Percentiles rank a stretch among this genome's conserved stretches.
phyloP scores from a whole-genome alignment of 2,797 vertebrate species.

The Sebastes itinus region DNA sequence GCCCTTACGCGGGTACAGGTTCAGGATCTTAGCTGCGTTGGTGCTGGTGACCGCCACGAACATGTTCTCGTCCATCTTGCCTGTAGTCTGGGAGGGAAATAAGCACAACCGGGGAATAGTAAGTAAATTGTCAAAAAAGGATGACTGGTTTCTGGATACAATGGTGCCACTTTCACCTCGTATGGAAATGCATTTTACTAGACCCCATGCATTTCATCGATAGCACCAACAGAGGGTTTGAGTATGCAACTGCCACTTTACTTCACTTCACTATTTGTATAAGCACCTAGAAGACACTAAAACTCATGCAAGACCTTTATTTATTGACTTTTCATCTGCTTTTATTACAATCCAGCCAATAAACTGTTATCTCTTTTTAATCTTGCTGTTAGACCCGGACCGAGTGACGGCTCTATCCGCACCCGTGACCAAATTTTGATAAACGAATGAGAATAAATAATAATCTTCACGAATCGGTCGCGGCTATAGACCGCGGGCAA shows the following conservation, averaged over 20 bases:
- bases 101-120: not conserved
- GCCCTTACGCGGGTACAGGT: constrained; percentile 96
- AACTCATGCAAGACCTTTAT: too few relatives aligned
- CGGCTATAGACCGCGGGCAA: fast-evolving
- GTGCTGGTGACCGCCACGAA: constrained; percentile 98
- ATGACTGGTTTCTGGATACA: not conserved
- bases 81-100: constrained; percentile 85
- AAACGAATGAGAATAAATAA: not conserved
- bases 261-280: too few relatives aligned
- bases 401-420: fast-evolving
- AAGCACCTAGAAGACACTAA: too few relatives aligned
- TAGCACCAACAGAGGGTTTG: too few relatives aligned
- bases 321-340: too few relatives aligned
- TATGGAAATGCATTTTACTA: not conserved
- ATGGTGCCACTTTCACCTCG: not conserved
- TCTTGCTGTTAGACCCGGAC: not conserved
- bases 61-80: constrained; percentile 99
- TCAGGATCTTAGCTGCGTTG: constrained; percentile 97
- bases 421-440: not conserved
- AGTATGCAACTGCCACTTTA: not conserved
- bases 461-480: not conserved
- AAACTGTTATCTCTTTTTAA: too few relatives aligned
- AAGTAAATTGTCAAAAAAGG: not conserved
- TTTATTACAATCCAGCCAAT: too few relatives aligned
- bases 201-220: not conserved